A percentile compares a stretch with the other conserved stretches of the same genome.
Evolutionary conservation across 2,888 invertebrate genomes (phyloP).

Genomic region (Metellina segmentata): DNA sequence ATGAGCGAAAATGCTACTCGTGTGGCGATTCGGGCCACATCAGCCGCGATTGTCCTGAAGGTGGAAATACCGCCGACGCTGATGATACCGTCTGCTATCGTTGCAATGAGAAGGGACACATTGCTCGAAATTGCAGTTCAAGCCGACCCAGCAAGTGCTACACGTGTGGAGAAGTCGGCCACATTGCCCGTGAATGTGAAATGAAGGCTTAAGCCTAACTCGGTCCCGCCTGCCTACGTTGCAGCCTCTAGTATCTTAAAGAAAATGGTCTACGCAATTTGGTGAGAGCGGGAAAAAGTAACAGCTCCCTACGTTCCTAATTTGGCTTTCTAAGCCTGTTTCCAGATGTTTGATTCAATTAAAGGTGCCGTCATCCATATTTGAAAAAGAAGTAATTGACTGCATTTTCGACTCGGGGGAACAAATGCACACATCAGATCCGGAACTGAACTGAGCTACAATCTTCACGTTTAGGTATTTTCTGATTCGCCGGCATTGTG

Average conservation of each 20-base stretch:
- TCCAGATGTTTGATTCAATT: slow-evolving; percentile 60
- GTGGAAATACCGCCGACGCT: slow-evolving; percentile 64
- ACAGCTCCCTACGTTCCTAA: slow-evolving; percentile 52
- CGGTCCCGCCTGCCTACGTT: slow-evolving; percentile 77
- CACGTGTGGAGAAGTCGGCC: slow-evolving; percentile 82
- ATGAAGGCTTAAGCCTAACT: slow-evolving; percentile 71
- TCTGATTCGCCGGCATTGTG: slow-evolving; percentile 64
- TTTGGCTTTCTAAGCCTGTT: slow-evolving; percentile 61
- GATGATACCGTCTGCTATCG: slow-evolving; percentile 78
- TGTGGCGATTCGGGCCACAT: slow-evolving; percentile 81
- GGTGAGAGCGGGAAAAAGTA: slow-evolving; percentile 63
- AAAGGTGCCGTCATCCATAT: slow-evolving; percentile 36
- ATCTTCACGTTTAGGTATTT: slow-evolving; percentile 48
- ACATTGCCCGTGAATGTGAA: slow-evolving; percentile 81
- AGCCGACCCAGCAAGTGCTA: slow-evolving; percentile 78
- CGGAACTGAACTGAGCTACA: slow-evolving; percentile 57
- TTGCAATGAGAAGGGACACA: slow-evolving; percentile 82
- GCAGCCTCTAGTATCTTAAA: slow-evolving; percentile 77
- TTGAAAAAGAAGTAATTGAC: slow-evolving; percentile 40
- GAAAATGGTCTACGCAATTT: slow-evolving; percentile 60
- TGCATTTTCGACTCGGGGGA: slow-evolving; percentile 20
- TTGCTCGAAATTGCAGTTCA: slow-evolving; percentile 81
- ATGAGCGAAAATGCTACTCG: slow-evolving; percentile 80
- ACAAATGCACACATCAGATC: slow-evolving; percentile 49
- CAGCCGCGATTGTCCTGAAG: slow-evolving; percentile 80